These are phyloP conservation scores for Amiota communis DNA, from an alignment of 2,888 invertebrate genomes.

Conservation along the genomic window DNA sequence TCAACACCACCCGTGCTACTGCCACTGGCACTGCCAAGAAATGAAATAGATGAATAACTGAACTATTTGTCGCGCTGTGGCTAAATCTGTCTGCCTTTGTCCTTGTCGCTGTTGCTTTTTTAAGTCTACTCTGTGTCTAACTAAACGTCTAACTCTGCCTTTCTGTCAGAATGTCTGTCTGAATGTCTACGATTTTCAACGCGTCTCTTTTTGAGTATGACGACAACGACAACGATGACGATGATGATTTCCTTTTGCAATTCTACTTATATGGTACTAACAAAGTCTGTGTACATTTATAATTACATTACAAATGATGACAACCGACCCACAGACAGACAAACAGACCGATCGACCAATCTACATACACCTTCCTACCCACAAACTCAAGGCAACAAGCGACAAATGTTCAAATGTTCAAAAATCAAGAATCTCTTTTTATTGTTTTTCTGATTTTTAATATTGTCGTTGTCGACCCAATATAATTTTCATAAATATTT, in stretches of 20 bases:
- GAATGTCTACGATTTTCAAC: not conserved
- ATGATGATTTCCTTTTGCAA: too few species aligned
- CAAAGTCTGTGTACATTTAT: slow-evolving; percentile 19
- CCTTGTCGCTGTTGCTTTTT: too few species aligned
- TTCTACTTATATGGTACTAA: too few species aligned
- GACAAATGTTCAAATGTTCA: too few species aligned
- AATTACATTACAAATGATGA: slow-evolving; percentile 21
- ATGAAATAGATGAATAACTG: not conserved
- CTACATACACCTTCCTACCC: too few species aligned
- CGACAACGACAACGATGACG: too few species aligned
- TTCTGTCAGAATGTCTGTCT: not conserved
- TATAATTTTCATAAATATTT: not conserved
- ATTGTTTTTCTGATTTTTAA: too few species aligned
- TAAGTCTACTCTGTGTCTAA: too few species aligned
- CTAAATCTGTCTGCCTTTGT: not conserved
- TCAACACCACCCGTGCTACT: too few species aligned
- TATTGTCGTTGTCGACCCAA: not conserved
- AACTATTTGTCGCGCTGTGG: slow-evolving; percentile 6
- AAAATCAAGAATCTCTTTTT: too few species aligned
- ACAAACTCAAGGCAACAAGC: too few species aligned
- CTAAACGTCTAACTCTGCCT: not conserved
- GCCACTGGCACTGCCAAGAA: not conserved
- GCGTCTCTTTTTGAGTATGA: too few species aligned
- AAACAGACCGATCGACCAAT: not conserved
- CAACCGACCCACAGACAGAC: not conserved